Percentiles rank a stretch among this genome's conserved stretches.
phyloP scores from a whole-genome alignment of 2,113 vertebrate species.

The Lipotes vexillifer region DNA sequence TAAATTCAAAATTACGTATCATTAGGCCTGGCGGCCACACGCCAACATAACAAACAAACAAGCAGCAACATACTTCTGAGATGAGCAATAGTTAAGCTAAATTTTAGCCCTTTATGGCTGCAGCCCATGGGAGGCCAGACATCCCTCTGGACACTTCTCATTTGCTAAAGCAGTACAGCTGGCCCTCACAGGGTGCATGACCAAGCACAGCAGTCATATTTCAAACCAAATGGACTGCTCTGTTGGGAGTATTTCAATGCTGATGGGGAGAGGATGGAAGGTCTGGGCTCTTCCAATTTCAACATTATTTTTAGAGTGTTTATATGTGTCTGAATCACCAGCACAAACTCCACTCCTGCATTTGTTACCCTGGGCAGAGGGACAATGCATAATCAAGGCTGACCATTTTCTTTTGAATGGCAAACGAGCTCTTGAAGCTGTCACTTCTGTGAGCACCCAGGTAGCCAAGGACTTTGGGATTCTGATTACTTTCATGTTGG shows the following conservation, averaged over 20 bases:
- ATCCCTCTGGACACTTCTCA: neutral
- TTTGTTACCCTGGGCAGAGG: neutral
- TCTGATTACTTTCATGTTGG: neutral
- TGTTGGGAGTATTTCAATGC: fast-evolving
- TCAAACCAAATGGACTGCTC: neutral
- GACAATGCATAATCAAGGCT: neutral
- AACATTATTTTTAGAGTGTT: neutral
- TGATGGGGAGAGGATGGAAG: neutral
- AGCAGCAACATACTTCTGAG: neutral
- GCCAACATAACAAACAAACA: neutral
- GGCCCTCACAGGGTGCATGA: fast-evolving
- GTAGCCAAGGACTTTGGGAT: neutral
- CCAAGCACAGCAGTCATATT: neutral
- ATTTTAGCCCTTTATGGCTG: neutral
- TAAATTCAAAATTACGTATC: neutral
- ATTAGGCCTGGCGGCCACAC: neutral
- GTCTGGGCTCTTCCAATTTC: neutral
- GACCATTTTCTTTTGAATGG: neutral
- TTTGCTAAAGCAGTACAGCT: neutral
- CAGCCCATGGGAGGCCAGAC: neutral
- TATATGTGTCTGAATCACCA: neutral
- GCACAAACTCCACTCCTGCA: neutral
- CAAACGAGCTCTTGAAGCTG: fast-evolving
- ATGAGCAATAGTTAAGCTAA: neutral
- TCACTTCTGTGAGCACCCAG: fast-evolving